phyloP scores from a whole-genome alignment of 2,797 vertebrate species.

The Prunella strophiata region DNA sequence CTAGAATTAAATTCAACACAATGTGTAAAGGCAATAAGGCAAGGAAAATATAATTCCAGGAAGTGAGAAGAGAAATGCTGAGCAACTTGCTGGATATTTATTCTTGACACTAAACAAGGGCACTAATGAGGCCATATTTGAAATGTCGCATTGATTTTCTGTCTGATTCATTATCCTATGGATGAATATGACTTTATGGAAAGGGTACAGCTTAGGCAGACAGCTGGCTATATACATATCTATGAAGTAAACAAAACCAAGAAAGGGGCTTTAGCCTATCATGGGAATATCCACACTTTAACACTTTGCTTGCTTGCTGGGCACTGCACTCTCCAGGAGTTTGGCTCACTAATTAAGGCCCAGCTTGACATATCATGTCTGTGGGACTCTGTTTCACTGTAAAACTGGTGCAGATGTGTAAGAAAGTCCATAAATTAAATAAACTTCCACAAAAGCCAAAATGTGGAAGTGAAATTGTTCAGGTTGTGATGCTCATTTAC shows the following conservation, averaged over 20 bases:
- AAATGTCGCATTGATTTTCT: slow-evolving; percentile 19
- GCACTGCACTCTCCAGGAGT: neutral
- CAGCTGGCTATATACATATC: neutral
- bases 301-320: neutral
- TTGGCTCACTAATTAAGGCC: neutral
- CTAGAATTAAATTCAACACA: neutral
- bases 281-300: neutral
- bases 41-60: neutral
- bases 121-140: slow-evolving; percentile 39
- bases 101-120: slow-evolving; percentile 39
- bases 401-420: neutral
- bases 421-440: neutral
- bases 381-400: neutral
- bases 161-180: slow-evolving; percentile 32
- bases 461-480: neutral
- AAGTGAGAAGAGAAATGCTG: slow-evolving; percentile 8
- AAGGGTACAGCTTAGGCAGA: slow-evolving; percentile 3
- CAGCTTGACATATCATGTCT: neutral
- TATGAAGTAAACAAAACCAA: neutral
- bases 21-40: neutral
- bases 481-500: neutral
- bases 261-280: neutral
- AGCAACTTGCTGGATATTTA: neutral
- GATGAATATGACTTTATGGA: slow-evolving; percentile 23
- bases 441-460: too few species aligned